Evolutionary conservation across 1,140 invertebrate genomes (phyloP).

Genomic region (Drosophila kanapiae): DNA sequence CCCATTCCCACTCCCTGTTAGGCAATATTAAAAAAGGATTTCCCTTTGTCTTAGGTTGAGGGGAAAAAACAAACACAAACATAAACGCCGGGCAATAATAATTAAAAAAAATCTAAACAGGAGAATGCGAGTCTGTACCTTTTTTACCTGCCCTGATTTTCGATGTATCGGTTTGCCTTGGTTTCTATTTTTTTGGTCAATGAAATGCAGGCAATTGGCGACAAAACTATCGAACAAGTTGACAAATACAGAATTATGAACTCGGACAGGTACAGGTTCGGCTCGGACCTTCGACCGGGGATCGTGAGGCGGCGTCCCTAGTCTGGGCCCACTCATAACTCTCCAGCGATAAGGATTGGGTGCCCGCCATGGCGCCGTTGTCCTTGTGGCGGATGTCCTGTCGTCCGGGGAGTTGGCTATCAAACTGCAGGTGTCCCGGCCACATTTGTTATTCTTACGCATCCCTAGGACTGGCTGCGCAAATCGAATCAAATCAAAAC

Average conservation of each 20-base stretch:
- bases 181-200: slow-evolving; percentile 34
- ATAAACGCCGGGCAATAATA: slow-evolving; percentile 73
- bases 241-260: slow-evolving; percentile 60
- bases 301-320: slow-evolving; percentile 64
- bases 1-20: slow-evolving; percentile 35
- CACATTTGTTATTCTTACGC: slow-evolving; percentile 12
- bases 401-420: slow-evolving; percentile 1
- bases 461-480: slow-evolving; percentile 8
- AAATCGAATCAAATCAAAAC: slow-evolving; percentile 67
- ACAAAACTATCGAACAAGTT: slow-evolving; percentile 52
- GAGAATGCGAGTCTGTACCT: slow-evolving; percentile 8
- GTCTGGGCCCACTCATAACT: slow-evolving; percentile 64
- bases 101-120: slow-evolving; percentile 66
- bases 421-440: slow-evolving; percentile 32
- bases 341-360: slow-evolving; percentile 48
- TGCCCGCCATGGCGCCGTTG: slow-evolving; percentile 48
- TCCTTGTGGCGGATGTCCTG: slow-evolving; percentile 64
- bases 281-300: not conserved
- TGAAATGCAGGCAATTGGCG: slow-evolving; percentile 71
- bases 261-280: slow-evolving; percentile 28
- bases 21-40: slow-evolving; percentile 80
- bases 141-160: slow-evolving; percentile 66
- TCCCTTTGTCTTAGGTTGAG: slow-evolving; percentile 60
- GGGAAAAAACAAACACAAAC: slow-evolving; percentile 16
- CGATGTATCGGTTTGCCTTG: slow-evolving; percentile 7